These are phyloP conservation scores for Drepanosiphum platanoidis DNA, from an alignment of 2,888 invertebrate species.

Conservation along the genomic window DNA sequence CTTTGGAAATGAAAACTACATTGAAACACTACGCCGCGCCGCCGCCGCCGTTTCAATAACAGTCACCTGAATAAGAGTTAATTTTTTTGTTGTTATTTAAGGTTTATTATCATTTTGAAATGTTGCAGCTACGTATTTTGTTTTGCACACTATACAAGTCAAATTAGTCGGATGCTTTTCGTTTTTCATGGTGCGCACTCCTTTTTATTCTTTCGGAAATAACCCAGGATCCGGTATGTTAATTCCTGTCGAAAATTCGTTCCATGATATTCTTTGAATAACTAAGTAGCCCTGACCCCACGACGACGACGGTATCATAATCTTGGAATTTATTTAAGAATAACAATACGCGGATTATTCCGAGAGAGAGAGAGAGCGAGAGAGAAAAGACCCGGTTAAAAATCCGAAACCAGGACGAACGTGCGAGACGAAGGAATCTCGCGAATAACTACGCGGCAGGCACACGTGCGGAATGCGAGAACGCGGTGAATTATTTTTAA, in stretches of 20 bases:
- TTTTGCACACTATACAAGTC: not conserved
- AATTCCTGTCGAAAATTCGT: not conserved
- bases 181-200: not conserved
- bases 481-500: too few species aligned
- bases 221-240: not conserved
- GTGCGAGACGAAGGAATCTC: not conserved
- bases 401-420: not conserved
- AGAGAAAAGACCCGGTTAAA: too few species aligned
- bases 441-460: not conserved
- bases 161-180: slow-evolving; percentile 5
- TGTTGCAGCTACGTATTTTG: not conserved
- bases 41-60: not conserved
- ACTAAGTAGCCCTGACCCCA: not conserved
- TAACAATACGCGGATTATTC: not conserved
- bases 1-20: not conserved
- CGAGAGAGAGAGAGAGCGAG: too few species aligned
- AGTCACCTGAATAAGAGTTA: not conserved
- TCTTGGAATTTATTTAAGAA: not conserved
- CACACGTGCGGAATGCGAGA: not conserved
- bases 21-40: too few species aligned
- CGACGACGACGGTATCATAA: not conserved
- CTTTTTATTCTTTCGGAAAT: not conserved
- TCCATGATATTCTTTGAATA: not conserved
- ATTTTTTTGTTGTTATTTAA: not conserved
- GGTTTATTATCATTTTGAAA: not conserved